Percentiles rank a stretch among this genome's conserved stretches.
Evolutionary conservation across 2,113 vertebrate genomes (phyloP).

Genomic region (Sterrhoptilus dennistouni): DNA sequence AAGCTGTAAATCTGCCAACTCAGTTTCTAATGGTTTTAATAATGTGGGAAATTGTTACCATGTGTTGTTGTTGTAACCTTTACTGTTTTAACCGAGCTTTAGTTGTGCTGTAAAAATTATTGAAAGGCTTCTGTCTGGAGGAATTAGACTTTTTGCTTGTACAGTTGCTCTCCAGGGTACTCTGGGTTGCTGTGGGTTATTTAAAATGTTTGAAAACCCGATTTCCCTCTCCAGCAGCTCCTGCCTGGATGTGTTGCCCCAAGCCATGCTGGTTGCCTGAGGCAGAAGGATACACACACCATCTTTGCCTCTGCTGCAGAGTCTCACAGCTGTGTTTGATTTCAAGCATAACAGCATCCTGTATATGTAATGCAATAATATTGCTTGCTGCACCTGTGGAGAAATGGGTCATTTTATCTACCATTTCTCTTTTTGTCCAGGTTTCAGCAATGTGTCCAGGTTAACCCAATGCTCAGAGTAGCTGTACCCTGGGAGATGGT

Average conservation of each 20-base stretch:
- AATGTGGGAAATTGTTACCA: background rate
- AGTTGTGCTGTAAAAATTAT: background rate
- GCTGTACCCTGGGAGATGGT: background rate
- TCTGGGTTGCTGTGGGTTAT: background rate
- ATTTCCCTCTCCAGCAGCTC: background rate
- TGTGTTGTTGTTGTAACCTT: background rate
- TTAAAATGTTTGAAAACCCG: background rate
- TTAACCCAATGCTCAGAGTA: background rate
- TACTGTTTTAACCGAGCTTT: background rate
- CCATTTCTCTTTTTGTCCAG: background rate
- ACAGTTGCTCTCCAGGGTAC: background rate
- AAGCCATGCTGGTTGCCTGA: background rate
- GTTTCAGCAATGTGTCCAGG: background rate
- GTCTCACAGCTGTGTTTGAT: background rate
- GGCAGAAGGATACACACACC: background rate
- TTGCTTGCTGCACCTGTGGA: background rate
- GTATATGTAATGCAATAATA: background rate
- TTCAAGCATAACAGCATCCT: background rate
- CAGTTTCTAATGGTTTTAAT: background rate
- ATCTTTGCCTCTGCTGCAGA: rapidly evolving
- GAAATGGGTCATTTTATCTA: background rate
- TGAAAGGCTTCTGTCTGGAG: background rate
- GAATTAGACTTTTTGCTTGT: background rate
- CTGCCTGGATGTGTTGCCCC: background rate
- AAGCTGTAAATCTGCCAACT: background rate